Evolutionary conservation across 1,140 invertebrate genomes (phyloP), one percentile per base, ranked within the genome.

Genomic region (Drosophila teissieri): DNA sequence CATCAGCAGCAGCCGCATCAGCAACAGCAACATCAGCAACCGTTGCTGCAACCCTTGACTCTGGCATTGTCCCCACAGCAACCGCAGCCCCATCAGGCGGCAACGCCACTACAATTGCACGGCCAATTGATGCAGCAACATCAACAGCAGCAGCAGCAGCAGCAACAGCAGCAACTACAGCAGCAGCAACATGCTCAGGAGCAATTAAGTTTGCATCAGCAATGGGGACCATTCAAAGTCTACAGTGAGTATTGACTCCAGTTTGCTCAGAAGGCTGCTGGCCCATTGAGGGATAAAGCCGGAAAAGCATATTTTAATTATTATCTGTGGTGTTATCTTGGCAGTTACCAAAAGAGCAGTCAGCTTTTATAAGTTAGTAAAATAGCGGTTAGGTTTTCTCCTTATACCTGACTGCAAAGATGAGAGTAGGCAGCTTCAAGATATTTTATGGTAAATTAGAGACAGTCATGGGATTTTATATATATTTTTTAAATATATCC

Each of bases 241-340:
- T 95, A 95, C 92, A 95, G 94, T 95, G 92, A 95, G 94, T 94
- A 86, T 80, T 82, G 82, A 68, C 60, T 73, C 49, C 39, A 40
- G n/a, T 56, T 55, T 39, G 56, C 37, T 45, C 19, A 19, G 14
- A 8, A n/a, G 54, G 27, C 56, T n/a, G 27, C 51, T n/a, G 22
- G 17, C 12, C 12, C 57, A 31, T 37, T 10, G 17, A 19, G 53
- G 4, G 17, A 40, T 22, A 31, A 27, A 14, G 37, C 39, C n/a
- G 2, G 11, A 52, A 24, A 34, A 52, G 49, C 36, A 42, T 68
- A n/a, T 36, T 36, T 68, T 36, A 68, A 56, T 22, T 17, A 46
- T 27, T 39, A n/a, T 17, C 31, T 39, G 40, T 34, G 24, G 17
- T 44, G 6, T 45, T 7, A 31, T 45, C 11, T 14, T 0, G 27